phyloP scores from a whole-genome alignment of 2,797 vertebrate species.

The Danio choprae region DNA sequence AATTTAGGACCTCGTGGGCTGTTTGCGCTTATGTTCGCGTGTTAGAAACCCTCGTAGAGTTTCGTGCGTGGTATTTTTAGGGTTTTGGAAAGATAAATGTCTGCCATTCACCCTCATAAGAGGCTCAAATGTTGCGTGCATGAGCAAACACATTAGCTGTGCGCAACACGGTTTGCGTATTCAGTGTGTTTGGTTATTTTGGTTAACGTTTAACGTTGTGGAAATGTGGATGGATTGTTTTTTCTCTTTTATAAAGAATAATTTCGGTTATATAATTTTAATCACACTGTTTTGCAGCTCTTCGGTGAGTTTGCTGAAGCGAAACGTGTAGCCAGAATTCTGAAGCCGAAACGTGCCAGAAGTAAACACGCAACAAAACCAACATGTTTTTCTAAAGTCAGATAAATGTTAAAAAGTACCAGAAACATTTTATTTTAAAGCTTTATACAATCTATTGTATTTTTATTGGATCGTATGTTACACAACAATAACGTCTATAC shows the following conservation, averaged over 20 bases:
- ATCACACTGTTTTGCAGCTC: neutral
- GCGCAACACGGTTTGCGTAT: neutral
- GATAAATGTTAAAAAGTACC: no score
- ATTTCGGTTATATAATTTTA: neutral
- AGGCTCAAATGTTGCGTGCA: conserved; percentile 6
- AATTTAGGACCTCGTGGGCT: conserved; percentile 30
- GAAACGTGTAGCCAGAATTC: conserved; percentile 13
- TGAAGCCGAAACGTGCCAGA: neutral
- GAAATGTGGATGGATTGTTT: neutral
- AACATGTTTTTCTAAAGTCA: neutral
- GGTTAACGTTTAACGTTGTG: neutral
- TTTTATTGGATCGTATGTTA: neutral
- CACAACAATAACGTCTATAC: neutral
- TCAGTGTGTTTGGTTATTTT: neutral
- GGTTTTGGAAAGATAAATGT: neutral
- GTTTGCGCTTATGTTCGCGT: conserved; percentile 20
- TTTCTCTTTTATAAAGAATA: neutral
- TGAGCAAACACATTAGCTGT: conserved; percentile 30
- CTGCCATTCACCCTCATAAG: neutral
- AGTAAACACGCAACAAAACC: conserved; percentile 1
- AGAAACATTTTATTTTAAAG: no score
- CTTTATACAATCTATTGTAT: neutral
- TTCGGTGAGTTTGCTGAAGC: conserved; percentile 4
- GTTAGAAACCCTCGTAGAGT: neutral
- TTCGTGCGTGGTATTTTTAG: neutral